Evolutionary conservation across 2,797 vertebrate species (phyloP), one percentile per base, ranked within the genome.

Genomic region (Leptoclinus maculatus): DNA sequence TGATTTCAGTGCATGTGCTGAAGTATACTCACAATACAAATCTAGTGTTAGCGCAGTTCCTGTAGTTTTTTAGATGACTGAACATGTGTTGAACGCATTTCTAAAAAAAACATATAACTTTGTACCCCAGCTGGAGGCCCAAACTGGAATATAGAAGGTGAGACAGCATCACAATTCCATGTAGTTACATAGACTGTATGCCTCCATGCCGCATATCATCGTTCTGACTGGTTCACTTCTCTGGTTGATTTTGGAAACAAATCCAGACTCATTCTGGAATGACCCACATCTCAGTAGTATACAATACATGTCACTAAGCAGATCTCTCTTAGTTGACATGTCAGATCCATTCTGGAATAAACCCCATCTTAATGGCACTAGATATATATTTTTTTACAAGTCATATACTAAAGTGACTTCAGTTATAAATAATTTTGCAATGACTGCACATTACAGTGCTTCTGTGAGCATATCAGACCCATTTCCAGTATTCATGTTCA

Each of bases 141-240:
- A 93, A 95, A 95, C 94, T 96, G 96, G 95, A 96, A 95, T 95
- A 94, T 95, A 94, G 95, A 96, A 96, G 96, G 95, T 96, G 95
- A 96, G 96, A 92, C 88, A 87, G 90, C 94, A 93, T 94, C 89
- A 74, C 82, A 90, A 89, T 90, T 88, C 90, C 94, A 95, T 95
- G 84, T 93, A 95, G 87, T 76, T 74, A 78, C 88, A 86, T 93
- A 95, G 79, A 89, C 74, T 91, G 89, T 92, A 69, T 84, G 86
- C 89, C 85, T 92, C 89, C 94, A 94, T 93, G 86, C 80, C 58
- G 45, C 83, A 89, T 79, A 85, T 90, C 92, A 93, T 94, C 85
- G 78, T 87, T 83, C 84, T 91, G 88, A 83, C 88, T 90, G 84
- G 84, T 88, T 87, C 89, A 89, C 87, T 71, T 75, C 57, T 87